Evolutionary conservation across 2,113 vertebrate genomes (phyloP), one percentile per base, ranked within the genome.

Genomic region (Hystrix brachyura): DNA sequence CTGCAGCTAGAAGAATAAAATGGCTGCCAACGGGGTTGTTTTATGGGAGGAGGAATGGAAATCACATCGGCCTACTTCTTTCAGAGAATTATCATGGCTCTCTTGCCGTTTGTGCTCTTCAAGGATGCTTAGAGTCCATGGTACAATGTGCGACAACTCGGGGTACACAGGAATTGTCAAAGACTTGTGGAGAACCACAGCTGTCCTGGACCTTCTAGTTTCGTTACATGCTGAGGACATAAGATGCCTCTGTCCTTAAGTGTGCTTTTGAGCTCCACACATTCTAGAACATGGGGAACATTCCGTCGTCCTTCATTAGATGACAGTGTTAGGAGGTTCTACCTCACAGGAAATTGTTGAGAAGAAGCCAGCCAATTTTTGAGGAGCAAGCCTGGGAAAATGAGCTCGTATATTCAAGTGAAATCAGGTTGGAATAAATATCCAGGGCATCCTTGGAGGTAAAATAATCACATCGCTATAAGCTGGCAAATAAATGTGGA

Each of bases 161-260:
- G 90, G 57, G 69, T 12, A 1, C 43, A 6, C 0, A 29, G 80
- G 19, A 34, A 72, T 74, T 55, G 27, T 21, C 38, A 12, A 0
- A 29, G 55, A 65, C 7, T 67, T 72, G 27, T 34, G 0, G 4
- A 82, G 79, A 93, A 48, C 27, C 65, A 46, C 6, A 23, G 11
- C n/a, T 32, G 4, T 43, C 53, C 19, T 34, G 72, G 29, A 27
- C 32, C 12, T 14, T 23, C 11, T 23, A n/a, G 86, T 21, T 55
- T 95, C 59, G 32, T 34, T 43, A 71, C 57, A 38, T 84, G 69
- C 78, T 53, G n/a, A 57, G 27, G 69, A 59, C 86, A 67, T 38
- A 93, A 51, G 69, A 78, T 78, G 18, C 38, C 83, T 81, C 78
- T 94, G 82, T 88, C 82, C 57, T 94, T 64, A n/a, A 93, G 81